Conservation (phyloP, 2,113 vertebrate species). For the Tupaia chinensis region DNA sequence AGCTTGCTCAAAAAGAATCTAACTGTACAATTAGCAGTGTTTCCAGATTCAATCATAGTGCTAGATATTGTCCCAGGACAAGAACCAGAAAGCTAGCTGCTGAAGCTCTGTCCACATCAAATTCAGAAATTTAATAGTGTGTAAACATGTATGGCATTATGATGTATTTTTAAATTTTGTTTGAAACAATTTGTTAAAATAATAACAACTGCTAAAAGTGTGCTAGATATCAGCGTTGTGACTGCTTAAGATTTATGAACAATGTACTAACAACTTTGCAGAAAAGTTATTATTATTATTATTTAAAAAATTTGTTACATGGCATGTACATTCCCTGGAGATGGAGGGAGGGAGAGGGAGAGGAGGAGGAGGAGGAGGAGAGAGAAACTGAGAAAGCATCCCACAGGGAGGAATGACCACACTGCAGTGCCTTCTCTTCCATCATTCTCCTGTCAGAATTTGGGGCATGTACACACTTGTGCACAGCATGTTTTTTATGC, state of each 20-base stretch:
- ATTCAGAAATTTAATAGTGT: neutral
- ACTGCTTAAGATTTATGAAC: neutral
- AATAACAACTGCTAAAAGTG: neutral
- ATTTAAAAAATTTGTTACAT: too few species aligned
- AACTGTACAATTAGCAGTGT: neutral
- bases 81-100: neutral
- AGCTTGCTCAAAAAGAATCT: neutral
- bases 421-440: too few species aligned
- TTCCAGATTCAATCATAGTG: neutral
- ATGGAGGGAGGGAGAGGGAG: too few species aligned
- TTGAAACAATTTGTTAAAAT: constrained; percentile 46
- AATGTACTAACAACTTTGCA: neutral
- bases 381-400: too few species aligned
- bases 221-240: neutral
- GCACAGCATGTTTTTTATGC: too few species aligned
- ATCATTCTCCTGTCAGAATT: too few species aligned
- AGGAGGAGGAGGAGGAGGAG: too few species aligned
- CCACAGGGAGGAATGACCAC: too few species aligned
- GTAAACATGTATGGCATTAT: neutral
- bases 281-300: neutral
- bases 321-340: too few species aligned
- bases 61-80: neutral
- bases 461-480: too few species aligned
- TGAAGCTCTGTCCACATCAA: neutral
- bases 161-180: constrained; percentile 44